These are phyloP conservation scores for Drosophila albomicans DNA, from an alignment of 1,140 invertebrate species.

Conservation along the genomic window DNA sequence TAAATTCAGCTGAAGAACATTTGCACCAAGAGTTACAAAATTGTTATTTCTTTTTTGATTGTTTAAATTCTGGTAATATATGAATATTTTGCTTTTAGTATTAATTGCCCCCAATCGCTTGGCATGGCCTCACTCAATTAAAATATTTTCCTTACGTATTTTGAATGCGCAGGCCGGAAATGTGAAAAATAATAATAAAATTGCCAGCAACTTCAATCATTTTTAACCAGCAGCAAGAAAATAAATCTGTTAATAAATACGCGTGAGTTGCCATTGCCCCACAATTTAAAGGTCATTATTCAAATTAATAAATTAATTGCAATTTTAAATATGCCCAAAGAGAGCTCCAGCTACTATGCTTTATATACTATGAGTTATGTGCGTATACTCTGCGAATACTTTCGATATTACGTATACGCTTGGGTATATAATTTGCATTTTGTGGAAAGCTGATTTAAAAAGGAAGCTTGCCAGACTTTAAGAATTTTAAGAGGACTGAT, in stretches of 20 bases:
- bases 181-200: conserved; percentile 47
- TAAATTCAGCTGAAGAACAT: not conserved
- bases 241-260: conserved; percentile 58
- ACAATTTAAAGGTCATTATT: conserved; percentile 52
- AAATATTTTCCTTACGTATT: conserved; percentile 58
- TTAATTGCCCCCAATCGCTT: conserved; percentile 12
- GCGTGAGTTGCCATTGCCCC: not conserved
- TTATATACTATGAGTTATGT: not conserved
- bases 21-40: not conserved
- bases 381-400: not conserved
- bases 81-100: conserved; percentile 5
- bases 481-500: conserved; percentile 1
- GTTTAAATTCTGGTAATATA: not conserved
- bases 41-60: not conserved
- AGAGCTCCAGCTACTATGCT: not conserved
- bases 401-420: conserved; percentile 16
- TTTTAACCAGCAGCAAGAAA: conserved; percentile 35
- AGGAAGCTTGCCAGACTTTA: not conserved
- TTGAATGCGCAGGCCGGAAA: conserved; percentile 3
- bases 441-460: not conserved
- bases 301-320: conserved; percentile 73
- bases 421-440: not conserved
- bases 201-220: conserved; percentile 5
- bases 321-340: conserved; percentile 49
- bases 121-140: conserved; percentile 55